These are phyloP conservation scores for Styela clava DNA, from an alignment of 23 tunicate species.

Conservation along the genomic window DNA sequence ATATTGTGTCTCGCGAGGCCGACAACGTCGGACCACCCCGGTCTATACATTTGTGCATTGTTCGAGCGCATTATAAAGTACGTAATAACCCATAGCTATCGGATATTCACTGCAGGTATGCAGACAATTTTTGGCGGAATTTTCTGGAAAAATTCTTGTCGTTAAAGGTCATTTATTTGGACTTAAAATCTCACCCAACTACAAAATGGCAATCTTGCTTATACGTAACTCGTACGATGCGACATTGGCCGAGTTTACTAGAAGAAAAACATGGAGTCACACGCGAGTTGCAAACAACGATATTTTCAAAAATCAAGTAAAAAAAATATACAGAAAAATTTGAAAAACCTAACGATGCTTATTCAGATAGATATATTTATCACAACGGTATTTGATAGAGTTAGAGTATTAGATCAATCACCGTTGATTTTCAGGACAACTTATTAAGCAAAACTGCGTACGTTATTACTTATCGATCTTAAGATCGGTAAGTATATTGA, in stretches of 20 bases:
- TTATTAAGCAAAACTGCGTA: too few species aligned
- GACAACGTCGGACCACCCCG: too few species aligned
- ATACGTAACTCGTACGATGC: constrained; percentile 60
- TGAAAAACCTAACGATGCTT: too few species aligned
- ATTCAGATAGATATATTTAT: too few species aligned
- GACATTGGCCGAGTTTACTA: constrained; percentile 35
- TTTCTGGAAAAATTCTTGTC: constrained; percentile 23
- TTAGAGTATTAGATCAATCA: background rate
- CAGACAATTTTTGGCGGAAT: constrained; percentile 15
- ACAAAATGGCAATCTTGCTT: constrained; percentile 28
- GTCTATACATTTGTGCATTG: too few species aligned
- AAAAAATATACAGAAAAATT: too few species aligned
- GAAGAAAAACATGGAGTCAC: constrained; percentile 10
- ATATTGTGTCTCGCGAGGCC: too few species aligned
- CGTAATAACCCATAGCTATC: too few species aligned
- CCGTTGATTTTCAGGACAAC: too few species aligned
- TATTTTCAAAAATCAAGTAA: background rate
- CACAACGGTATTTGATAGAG: background rate
- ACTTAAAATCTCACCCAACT: background rate
- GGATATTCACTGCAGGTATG: constrained; percentile 9
- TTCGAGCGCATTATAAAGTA: too few species aligned
- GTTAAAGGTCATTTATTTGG: constrained; percentile 37
- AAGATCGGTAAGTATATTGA: too few species aligned
- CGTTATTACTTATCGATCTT: too few species aligned
- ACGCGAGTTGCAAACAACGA: background rate